Base-by-base conservation (phyloP, 2,888 invertebrate species). In the Microctonus brassicae region DNA sequence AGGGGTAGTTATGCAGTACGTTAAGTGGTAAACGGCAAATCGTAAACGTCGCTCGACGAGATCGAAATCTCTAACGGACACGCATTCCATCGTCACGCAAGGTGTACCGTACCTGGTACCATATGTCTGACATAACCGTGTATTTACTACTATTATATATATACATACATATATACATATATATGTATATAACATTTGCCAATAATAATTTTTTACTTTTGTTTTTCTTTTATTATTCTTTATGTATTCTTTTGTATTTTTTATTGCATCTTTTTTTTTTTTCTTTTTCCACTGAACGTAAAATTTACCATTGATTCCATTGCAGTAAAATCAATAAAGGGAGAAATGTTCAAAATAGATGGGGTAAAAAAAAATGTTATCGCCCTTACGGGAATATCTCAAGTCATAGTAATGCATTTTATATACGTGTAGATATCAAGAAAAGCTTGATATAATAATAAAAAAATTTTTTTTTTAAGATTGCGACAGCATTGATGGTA, bases 51-150 rank as follows among this genome's bases (percentile, higher is more conserved):
- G 77, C 73, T 65, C 68, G 71, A 75, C 47, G 33, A 70, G 77
- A 75, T 78, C 70, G 76, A 78, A 79, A 80, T 81, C 77, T 79
- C 75, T 71, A 64, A 75, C 73, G 73, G 73, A 75, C 81, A 80
- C 81, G 80, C 81, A 80, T 80, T 81, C 74, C 71, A 34, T 64
- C 75, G 80, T 80, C 78, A 81, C 81, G 82, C 79, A 74, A 75
- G 76, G 78, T 62, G 39, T 76, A 81, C 82, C 75, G 80, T 47
- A 17, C 75, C 80, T 82, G 83, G 83, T 76, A 82, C 82, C 76
- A 75, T 68, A 64, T 64, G 82, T 76, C 82, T 81, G 82, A 79
- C 83, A 78, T 77, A 78, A 79, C 61, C 70, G 69, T 63, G 73
- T 73, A 78, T 82, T 74, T 81, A 82, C 83, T 82, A 83, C 82